Percentiles rank a stretch among this genome's conserved stretches.
phyloP scores from a whole-genome alignment of 2,888 invertebrate genomes.

The Lathronympha strigana region DNA sequence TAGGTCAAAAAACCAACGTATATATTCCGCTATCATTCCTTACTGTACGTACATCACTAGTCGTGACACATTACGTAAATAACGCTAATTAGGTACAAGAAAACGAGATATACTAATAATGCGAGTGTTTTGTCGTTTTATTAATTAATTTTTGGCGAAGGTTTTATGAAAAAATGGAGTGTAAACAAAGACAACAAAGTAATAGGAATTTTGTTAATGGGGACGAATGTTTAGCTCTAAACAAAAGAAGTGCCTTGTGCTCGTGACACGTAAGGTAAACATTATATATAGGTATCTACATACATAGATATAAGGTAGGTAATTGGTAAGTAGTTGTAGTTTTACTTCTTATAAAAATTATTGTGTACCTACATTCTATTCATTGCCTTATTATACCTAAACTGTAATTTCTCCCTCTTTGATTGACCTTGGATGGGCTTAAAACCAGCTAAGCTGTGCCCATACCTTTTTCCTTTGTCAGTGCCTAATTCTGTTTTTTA shows the following conservation, averaged over 20 bases:
- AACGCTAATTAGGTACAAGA: conserved; percentile 8
- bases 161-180: conserved; percentile 6
- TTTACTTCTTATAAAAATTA: too few species aligned
- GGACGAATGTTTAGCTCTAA: background rate
- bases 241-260: background rate
- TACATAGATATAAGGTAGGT: background rate
- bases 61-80: conserved; percentile 21
- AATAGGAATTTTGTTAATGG: conserved; percentile 5
- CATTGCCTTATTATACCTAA: too few species aligned
- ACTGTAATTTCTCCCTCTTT: too few species aligned
- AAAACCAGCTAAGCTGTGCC: too few species aligned
- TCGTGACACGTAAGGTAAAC: conserved; percentile 1
- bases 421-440: too few species aligned
- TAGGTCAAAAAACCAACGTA: background rate
- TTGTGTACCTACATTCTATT: too few species aligned
- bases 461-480: too few species aligned
- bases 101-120: conserved; percentile 14
- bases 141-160: conserved; percentile 22
- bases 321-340: too few species aligned
- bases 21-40: too few species aligned
- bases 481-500: too few species aligned
- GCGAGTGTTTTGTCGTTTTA: conserved; percentile 27
- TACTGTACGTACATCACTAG: background rate
- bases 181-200: conserved; percentile 8
- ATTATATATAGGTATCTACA: background rate